Evolutionary conservation across 2,113 vertebrate genomes (phyloP), one percentile per base, ranked within the genome.

Genomic region (Percina caprodes): DNA sequence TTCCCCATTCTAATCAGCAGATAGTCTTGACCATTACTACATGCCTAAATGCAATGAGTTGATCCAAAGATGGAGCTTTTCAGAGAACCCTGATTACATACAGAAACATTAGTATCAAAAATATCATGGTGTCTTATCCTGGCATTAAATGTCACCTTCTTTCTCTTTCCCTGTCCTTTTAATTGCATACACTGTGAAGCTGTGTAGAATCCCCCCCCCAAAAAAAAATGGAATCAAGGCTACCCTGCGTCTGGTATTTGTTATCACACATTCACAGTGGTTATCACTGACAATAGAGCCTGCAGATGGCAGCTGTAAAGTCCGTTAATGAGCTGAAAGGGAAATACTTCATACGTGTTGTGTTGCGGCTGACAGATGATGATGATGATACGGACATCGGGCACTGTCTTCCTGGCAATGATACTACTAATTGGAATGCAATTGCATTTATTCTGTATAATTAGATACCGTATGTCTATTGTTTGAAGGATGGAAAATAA

Each of bases 371-470:
- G 62, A 73, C 69, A 49, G 54, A 74, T 59, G 21, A 11, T 10
- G 21, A 11, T 10, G 33, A 61, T 74, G 51, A 67, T 26, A 16
- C 60, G 35, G 16, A 52, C 55, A 45, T 56, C 23, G 45, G 48
- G 58, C 30, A 1, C 42, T 1, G 63, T 35, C 75, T 85, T 83
- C 83, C 86, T 77, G 83, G n/a, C 35, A 58, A 15, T 63, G 18
- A 79, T 49, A 1, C 14, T 10, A 6, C 66, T 62, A 49, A 74
- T n/a, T 48, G 35, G 56, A 63, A 35, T 33, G 6, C 3, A 33
- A 69, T 74, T 48, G 23, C 42, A 30, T 78, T 88, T 76, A 8
- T 65, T 18, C 15, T 48, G n/a, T 12, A 8, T 62, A 73, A 83
- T 77, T 19, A 21, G 35, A 77, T 69, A 30, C 30, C 30, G 4